These are phyloP conservation scores for Jaculus jaculus DNA, from an alignment of 2,113 vertebrate genomes.

Conservation along the genomic window DNA sequence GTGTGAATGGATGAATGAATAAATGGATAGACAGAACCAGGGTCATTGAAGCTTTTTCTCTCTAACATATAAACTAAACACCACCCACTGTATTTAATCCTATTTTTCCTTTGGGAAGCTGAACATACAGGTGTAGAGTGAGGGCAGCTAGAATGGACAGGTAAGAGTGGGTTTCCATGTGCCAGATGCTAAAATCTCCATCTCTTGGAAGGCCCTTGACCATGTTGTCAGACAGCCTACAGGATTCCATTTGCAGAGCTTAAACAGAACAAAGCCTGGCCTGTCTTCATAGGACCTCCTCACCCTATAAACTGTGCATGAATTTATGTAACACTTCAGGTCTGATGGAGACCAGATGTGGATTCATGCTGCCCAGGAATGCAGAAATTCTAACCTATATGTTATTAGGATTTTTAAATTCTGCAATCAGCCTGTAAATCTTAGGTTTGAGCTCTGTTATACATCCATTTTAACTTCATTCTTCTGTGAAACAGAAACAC, in stretches of 20 bases:
- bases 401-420: neutral
- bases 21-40: neutral
- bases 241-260: neutral
- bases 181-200: neutral
- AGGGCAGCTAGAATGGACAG: neutral
- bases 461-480: conserved; percentile 38
- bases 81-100: neutral
- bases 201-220: neutral
- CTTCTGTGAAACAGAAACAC: conserved; percentile 42
- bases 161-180: neutral
- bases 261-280: neutral
- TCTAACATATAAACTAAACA: neutral
- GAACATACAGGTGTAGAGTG: neutral
- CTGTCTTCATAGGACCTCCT: neutral
- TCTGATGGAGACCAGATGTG: conserved; percentile 74
- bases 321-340: conserved; percentile 63
- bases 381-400: conserved; percentile 26
- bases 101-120: neutral
- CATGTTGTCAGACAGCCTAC: neutral
- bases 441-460: neutral
- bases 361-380: conserved; percentile 41
- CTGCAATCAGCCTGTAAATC: conserved; percentile 44
- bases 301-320: conserved; percentile 25
- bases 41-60: neutral
- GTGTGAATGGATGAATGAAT: neutral